Evolutionary conservation across 2,113 vertebrate genomes (phyloP).

Genomic region (Anthoscopus minutus): DNA sequence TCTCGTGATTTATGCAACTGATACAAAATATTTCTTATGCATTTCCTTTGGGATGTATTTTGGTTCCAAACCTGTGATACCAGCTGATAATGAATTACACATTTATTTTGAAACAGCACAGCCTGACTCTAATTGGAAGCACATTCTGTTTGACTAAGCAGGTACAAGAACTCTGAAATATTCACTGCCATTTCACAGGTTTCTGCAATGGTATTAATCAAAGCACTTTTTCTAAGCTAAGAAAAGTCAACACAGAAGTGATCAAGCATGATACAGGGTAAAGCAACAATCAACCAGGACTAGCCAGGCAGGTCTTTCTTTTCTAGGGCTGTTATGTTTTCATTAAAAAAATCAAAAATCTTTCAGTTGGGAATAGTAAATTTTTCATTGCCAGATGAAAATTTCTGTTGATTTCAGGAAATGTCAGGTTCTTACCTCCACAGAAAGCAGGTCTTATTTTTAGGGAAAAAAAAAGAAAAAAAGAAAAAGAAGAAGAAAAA

Average conservation of each 20-base stretch:
- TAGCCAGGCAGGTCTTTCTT: background rate
- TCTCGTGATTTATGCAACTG: constrained; percentile 39
- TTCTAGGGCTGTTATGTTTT: background rate
- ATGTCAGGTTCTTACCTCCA: background rate
- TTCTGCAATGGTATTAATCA: constrained; percentile 12
- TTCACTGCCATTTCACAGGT: constrained; percentile 29
- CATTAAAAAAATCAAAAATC: background rate
- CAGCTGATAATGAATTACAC: constrained; percentile 62
- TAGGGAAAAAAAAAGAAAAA: background rate
- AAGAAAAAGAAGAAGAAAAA: background rate
- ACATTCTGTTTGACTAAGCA: constrained; percentile 41
- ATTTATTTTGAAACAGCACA: constrained; percentile 61
- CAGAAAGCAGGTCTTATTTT: background rate
- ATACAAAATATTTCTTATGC: constrained; percentile 52
- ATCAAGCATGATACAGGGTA: background rate
- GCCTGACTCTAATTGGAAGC: constrained; percentile 62
- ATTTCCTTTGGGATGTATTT: constrained; percentile 59
- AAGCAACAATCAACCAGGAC: background rate
- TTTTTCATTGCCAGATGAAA: constrained; percentile 7
- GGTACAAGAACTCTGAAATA: constrained; percentile 25
- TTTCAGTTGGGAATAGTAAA: background rate
- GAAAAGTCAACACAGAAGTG: background rate
- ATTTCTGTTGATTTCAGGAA: background rate
- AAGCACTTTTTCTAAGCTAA: background rate
- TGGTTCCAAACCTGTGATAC: constrained; percentile 42